phyloP scores from a whole-genome alignment of 1,140 invertebrate genomes.

The Condylostylus longicornis region DNA sequence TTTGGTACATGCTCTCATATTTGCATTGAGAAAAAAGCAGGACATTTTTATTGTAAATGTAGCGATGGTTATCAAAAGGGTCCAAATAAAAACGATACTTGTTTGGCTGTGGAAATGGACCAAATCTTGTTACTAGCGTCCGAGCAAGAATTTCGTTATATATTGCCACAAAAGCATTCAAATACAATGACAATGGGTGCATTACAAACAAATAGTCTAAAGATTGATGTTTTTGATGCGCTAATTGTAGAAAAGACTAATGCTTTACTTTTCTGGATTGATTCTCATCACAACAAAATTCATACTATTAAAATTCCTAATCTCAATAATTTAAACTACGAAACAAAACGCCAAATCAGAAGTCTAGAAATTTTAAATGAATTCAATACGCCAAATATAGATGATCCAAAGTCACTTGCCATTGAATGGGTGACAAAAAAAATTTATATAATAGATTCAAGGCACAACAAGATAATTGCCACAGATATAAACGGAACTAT shows the following conservation, averaged over 20 bases:
- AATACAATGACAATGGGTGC: conserved; percentile 31
- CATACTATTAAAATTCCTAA: conserved; percentile 30
- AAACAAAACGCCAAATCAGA: conserved; percentile 13
- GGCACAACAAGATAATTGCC: conserved; percentile 39
- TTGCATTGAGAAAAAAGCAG: conserved; percentile 49
- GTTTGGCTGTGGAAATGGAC: conserved; percentile 38
- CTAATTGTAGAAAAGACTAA: conserved; percentile 32
- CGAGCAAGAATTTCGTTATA: conserved; percentile 44
- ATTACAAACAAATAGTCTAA: conserved; percentile 26
- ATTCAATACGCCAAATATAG: conserved; percentile 22
- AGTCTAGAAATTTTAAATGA: conserved; percentile 11
- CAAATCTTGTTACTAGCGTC: conserved; percentile 45
- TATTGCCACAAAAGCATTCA: conserved; percentile 45
- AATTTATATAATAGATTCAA: conserved; percentile 60
- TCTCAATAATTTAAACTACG: conserved; percentile 17
- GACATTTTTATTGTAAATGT: conserved; percentile 49
- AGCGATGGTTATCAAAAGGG: conserved; percentile 43
- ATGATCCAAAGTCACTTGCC: conserved; percentile 52
- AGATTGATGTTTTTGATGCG: conserved; percentile 42
- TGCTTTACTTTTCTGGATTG: conserved; percentile 38
- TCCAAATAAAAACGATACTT: conserved; percentile 34
- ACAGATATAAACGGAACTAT: conserved; percentile 42
- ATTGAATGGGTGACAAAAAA: conserved; percentile 60
- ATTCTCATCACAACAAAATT: conserved; percentile 35
- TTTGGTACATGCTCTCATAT: conserved; percentile 61